Conservation (phyloP, 2,888 invertebrate genomes). For the Cactoblastis cactorum region DNA sequence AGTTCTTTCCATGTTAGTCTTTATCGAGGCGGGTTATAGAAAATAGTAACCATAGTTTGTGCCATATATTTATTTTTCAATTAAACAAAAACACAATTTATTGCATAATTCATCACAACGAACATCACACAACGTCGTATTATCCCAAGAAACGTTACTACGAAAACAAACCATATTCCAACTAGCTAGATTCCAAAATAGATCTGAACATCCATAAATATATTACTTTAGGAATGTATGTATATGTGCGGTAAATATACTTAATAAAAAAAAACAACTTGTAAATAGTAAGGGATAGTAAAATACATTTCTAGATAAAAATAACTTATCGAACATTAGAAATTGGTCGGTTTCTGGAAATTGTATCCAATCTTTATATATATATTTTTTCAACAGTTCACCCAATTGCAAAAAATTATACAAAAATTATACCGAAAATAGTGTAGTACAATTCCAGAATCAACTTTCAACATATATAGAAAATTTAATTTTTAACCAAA, state of each 20-base stretch:
- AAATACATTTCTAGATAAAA: slow-evolving; percentile 11
- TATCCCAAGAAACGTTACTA: slow-evolving; percentile 18
- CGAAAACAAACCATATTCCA: slow-evolving; percentile 15
- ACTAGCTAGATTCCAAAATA: slow-evolving; percentile 40
- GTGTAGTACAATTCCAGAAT: too few species aligned
- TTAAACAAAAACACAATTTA: slow-evolving; percentile 57
- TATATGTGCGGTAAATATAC: slow-evolving; percentile 20
- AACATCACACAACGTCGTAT: slow-evolving; percentile 27
- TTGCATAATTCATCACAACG: slow-evolving; percentile 48
- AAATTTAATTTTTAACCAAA: too few species aligned
- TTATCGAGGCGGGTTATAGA: too few species aligned
- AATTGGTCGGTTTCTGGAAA: slow-evolving; percentile 2
- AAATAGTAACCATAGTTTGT: slow-evolving; percentile 40
- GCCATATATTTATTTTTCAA: slow-evolving; percentile 64
- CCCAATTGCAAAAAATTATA: too few species aligned
- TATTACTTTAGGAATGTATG: slow-evolving; percentile 50
- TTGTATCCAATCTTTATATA: not conserved
- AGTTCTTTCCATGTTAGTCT: slow-evolving; percentile 24
- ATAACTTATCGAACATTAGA: slow-evolving; percentile 11
- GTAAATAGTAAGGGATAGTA: slow-evolving; percentile 1
- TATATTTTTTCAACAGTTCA: not conserved
- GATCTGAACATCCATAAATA: slow-evolving; percentile 39
- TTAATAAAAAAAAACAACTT: slow-evolving; percentile 9
- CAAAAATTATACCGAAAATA: too few species aligned
- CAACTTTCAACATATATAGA: too few species aligned